Evolutionary conservation across 2,888 invertebrate genomes (phyloP).

Genomic region (Maniola hyperantus): DNA sequence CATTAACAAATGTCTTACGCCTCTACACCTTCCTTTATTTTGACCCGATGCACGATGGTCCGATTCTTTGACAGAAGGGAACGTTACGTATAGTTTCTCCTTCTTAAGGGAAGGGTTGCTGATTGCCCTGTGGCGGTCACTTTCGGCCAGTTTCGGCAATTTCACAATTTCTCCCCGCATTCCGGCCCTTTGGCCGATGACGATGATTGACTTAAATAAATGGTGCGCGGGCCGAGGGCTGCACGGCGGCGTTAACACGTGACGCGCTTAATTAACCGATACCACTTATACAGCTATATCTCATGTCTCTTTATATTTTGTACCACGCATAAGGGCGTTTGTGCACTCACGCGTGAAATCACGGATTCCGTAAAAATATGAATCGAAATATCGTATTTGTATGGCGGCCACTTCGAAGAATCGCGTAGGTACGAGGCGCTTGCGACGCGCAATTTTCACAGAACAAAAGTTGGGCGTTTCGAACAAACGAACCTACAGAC

Average conservation of each 20-base stretch:
- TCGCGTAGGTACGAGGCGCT: too few relatives aligned
- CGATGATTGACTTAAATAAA: slow-evolving; percentile 56
- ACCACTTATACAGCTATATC: slow-evolving; percentile 13
- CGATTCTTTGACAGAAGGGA: background rate
- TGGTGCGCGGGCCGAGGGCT: slow-evolving; percentile 57
- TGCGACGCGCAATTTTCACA: too few relatives aligned
- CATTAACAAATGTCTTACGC: too few relatives aligned
- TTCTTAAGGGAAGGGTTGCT: background rate
- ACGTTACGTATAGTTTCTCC: background rate
- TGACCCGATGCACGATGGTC: background rate
- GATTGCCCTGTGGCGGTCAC: slow-evolving; percentile 15
- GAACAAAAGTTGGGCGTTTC: too few relatives aligned
- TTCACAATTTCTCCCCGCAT: slow-evolving; percentile 41
- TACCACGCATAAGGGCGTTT: slow-evolving; percentile 4
- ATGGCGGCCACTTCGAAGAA: too few relatives aligned
- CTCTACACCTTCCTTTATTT: background rate
- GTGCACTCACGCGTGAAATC: too few relatives aligned
- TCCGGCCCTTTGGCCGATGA: slow-evolving; percentile 40
- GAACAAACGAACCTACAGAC: too few relatives aligned
- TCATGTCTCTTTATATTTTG: background rate
- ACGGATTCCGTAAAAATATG: too few relatives aligned
- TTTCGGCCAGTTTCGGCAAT: slow-evolving; percentile 39
- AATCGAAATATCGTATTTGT: too few relatives aligned
- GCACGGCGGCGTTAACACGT: slow-evolving; percentile 44
- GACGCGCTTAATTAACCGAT: slow-evolving; percentile 20